phyloP scores from a whole-genome alignment of 2,888 invertebrate species.

The Cantharis flavilabris region DNA sequence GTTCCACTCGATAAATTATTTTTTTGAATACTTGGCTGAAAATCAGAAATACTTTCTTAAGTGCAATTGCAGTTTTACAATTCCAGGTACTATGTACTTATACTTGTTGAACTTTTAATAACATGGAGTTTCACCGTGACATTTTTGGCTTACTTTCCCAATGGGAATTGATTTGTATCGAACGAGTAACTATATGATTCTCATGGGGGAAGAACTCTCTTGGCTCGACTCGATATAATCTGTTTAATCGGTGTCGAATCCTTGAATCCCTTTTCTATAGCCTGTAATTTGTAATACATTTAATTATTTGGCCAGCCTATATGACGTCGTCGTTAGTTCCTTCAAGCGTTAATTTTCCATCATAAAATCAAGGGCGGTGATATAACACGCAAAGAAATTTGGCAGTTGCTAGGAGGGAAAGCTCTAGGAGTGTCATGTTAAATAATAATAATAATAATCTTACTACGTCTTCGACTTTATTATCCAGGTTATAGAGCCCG shows the following conservation, averaged over 20 bases:
- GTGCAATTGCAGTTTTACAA: not conserved
- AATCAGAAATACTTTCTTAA: not conserved
- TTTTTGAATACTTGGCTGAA: not conserved
- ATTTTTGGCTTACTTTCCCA: not conserved
- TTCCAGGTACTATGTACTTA: not conserved
- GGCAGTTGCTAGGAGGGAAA: not conserved
- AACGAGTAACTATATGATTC: not conserved
- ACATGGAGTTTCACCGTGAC: not conserved
- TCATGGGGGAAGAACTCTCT: not conserved
- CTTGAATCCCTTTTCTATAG: not conserved
- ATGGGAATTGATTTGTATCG: not conserved
- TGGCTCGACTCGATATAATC: not conserved
- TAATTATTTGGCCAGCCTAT: not conserved
- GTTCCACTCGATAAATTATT: not conserved
- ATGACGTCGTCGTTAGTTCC: not conserved
- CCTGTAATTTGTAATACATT: not conserved
- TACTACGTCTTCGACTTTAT: conserved; percentile 1
- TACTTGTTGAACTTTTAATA: not conserved
- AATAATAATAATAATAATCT: not conserved
- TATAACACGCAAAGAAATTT: not conserved
- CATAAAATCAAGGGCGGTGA: conserved; percentile 1
- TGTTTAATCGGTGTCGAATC: not conserved
- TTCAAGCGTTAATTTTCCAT: conserved; percentile 3
- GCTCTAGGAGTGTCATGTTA: conserved; percentile 1
- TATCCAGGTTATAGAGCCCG: not conserved